Evolutionary conservation across 2,113 vertebrate genomes (phyloP).

Genomic region (Butastur rufipennis): DNA sequence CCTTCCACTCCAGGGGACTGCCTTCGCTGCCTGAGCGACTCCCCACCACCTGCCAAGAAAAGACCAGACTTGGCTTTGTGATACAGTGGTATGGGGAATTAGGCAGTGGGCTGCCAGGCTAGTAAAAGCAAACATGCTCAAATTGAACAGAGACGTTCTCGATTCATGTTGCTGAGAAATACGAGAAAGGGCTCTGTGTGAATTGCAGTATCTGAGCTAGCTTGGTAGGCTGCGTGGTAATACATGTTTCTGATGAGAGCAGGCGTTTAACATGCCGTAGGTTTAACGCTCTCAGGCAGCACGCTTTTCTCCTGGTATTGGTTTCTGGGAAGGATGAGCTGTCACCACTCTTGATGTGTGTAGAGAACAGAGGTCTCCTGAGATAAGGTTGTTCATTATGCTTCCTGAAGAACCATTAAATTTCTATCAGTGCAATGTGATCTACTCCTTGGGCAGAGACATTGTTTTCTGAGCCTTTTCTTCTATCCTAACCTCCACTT

Average conservation of each 20-base stretch:
- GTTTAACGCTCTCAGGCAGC: background rate
- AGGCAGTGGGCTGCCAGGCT: background rate
- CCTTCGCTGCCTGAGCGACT: background rate
- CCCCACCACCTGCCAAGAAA: background rate
- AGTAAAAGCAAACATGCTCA: background rate
- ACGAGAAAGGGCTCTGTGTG: background rate
- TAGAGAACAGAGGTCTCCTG: constrained; percentile 61
- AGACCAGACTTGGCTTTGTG: background rate
- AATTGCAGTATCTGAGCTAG: background rate
- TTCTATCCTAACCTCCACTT: background rate
- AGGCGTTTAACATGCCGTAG: background rate
- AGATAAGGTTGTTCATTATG: constrained; percentile 80
- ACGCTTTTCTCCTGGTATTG: background rate
- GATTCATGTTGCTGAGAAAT: background rate
- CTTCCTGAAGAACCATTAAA: constrained; percentile 84
- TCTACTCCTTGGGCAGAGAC: constrained; percentile 63
- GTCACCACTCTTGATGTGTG: constrained; percentile 30
- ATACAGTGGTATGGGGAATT: background rate
- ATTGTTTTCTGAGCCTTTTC: background rate
- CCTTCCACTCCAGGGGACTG: background rate
- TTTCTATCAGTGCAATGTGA: constrained; percentile 82
- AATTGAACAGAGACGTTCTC: background rate
- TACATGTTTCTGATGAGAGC: constrained; percentile 20
- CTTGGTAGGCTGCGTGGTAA: background rate
- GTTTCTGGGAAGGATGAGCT: constrained; percentile 38